Percentiles rank a stretch among this genome's conserved stretches.
Evolutionary conservation across 2,888 invertebrate species (phyloP).

Genomic region (Cheilosia soror): DNA sequence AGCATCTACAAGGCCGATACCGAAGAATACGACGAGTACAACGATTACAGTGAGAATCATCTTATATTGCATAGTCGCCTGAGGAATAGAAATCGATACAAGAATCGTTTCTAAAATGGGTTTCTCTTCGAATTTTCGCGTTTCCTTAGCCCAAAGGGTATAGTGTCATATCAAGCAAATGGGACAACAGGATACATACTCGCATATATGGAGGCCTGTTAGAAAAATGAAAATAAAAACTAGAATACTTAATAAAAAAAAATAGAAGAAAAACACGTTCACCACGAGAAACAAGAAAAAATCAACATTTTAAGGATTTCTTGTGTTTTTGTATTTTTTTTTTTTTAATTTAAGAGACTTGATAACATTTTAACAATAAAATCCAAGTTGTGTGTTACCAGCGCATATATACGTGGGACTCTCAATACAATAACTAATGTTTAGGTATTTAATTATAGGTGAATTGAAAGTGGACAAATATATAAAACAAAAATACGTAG

Average conservation of each 20-base stretch:
- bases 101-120: slow-evolving; percentile 68
- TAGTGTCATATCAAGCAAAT: slow-evolving; percentile 51
- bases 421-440: slow-evolving; percentile 74
- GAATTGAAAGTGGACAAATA: slow-evolving; percentile 63
- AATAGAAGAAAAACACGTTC: slow-evolving; percentile 26
- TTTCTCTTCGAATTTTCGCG: slow-evolving; percentile 38
- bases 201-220: slow-evolving; percentile 1
- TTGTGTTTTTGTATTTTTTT: neutral
- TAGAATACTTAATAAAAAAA: slow-evolving; percentile 42
- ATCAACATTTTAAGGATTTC: slow-evolving; percentile 13
- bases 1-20: slow-evolving; percentile 81
- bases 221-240: neutral
- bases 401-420: slow-evolving; percentile 61
- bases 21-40: slow-evolving; percentile 82
- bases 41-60: slow-evolving; percentile 82
- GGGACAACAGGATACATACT: slow-evolving; percentile 12
- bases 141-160: neutral
- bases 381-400: slow-evolving; percentile 40
- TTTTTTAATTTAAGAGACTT: slow-evolving; percentile 25
- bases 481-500: slow-evolving; percentile 56
- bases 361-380: slow-evolving; percentile 23
- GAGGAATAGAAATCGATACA: slow-evolving; percentile 74
- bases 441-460: slow-evolving; percentile 72
- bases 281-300: slow-evolving; percentile 1
- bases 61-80: slow-evolving; percentile 78